Evolutionary conservation across 2,888 invertebrate species (phyloP).

Genomic region (Cheilosia urbana): DNA sequence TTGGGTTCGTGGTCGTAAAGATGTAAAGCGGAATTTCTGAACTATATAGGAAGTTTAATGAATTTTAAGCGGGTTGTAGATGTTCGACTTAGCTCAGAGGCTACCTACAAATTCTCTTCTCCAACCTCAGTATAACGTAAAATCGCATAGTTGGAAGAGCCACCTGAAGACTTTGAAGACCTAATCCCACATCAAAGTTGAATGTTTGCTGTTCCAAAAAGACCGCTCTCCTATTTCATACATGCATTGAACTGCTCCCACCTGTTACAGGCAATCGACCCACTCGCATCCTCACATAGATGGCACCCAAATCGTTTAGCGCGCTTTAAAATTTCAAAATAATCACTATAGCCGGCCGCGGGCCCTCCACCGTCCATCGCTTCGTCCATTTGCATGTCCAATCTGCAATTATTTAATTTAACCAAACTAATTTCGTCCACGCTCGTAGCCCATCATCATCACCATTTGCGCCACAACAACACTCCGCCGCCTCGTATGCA

Average conservation of each 20-base stretch:
- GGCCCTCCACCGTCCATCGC: conserved; percentile 13
- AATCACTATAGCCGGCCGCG: conserved; percentile 46
- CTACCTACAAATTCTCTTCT: too few species aligned
- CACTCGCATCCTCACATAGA: background rate
- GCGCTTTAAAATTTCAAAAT: conserved; percentile 57
- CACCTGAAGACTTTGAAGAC: too few species aligned
- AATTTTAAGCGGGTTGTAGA: too few species aligned
- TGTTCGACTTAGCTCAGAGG: too few species aligned
- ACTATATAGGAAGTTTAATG: too few species aligned
- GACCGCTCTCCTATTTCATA: background rate
- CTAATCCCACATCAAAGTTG: too few species aligned
- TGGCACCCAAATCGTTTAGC: conserved; percentile 42
- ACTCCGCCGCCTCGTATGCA: conserved; percentile 63
- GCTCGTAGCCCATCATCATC: conserved; percentile 75
- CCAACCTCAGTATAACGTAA: too few species aligned
- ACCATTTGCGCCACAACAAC: conserved; percentile 71
- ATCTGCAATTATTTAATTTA: conserved; percentile 74
- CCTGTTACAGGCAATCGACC: background rate
- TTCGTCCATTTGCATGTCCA: conserved; percentile 39
- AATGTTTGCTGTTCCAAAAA: background rate
- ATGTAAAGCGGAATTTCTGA: too few species aligned
- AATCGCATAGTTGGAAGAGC: too few species aligned
- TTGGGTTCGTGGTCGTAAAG: too few species aligned
- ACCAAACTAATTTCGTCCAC: conserved; percentile 74
- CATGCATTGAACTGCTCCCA: background rate